Evolutionary conservation across 2,888 invertebrate species (phyloP).

Genomic region (Fragum whitleyi): DNA sequence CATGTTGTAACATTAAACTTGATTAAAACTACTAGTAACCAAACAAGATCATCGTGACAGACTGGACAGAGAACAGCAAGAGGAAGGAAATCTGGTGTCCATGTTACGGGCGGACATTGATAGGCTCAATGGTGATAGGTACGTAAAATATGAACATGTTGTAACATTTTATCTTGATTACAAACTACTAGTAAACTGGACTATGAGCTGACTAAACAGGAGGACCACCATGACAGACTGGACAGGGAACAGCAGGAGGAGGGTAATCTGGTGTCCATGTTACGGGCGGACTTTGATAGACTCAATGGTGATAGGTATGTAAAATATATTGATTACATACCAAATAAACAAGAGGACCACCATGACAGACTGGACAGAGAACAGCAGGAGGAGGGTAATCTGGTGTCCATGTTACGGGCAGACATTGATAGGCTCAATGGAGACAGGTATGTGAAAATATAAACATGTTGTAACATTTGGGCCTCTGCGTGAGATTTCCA

Average conservation of each 20-base stretch:
- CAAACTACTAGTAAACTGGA: too few relatives aligned
- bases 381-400: slow-evolving; percentile 72
- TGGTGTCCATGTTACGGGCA: slow-evolving; percentile 74
- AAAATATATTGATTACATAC: too few relatives aligned
- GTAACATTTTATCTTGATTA: too few relatives aligned
- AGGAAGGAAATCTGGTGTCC: slow-evolving; percentile 72
- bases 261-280: background rate
- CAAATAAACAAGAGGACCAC: too few relatives aligned
- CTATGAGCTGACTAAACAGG: slow-evolving; percentile 67
- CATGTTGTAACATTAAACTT: too few relatives aligned
- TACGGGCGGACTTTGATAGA: too few relatives aligned
- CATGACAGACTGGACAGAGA: slow-evolving; percentile 64
- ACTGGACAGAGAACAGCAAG: slow-evolving; percentile 68
- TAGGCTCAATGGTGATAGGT: slow-evolving; percentile 77
- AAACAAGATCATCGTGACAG: too few relatives aligned
- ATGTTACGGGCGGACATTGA: slow-evolving; percentile 79
- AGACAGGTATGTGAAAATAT: too few relatives aligned
- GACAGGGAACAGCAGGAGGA: slow-evolving; percentile 28
- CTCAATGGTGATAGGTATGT: too few relatives aligned
- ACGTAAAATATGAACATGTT: too few relatives aligned
- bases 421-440: slow-evolving; percentile 77
- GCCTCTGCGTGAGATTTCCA: slow-evolving; percentile 69
- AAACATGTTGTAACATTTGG: too few relatives aligned
- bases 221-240: slow-evolving; percentile 62
- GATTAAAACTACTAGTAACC: too few relatives aligned